Evolutionary conservation across 1,140 invertebrate species (phyloP), one percentile per base, ranked within the genome.

Genomic region (Eumaeus atala): DNA sequence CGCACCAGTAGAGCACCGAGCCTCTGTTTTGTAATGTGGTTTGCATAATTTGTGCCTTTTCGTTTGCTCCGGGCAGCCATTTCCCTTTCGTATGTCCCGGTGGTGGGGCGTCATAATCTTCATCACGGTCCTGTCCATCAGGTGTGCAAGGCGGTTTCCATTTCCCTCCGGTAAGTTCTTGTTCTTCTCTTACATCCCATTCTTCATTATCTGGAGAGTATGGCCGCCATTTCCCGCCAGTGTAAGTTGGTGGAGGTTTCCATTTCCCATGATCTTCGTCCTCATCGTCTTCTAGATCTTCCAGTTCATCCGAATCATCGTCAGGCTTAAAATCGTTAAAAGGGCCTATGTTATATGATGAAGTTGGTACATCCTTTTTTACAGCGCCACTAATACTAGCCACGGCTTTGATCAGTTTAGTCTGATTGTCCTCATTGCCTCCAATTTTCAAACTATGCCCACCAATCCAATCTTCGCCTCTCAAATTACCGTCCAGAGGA

Each of bases 1-100:
- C 91, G 76, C 94, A 95, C 93, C 93, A 95, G 82, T 92, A 95
- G 62, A 91, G 90, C 11, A 92, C 84, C 1, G 89, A 87, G 42
- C 88, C 87, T 67, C 87, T 87, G 16, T 67, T 81, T 58, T 87
- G 82, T 58, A 87, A 69, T 21, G 77, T 87, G 4, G 81, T 78
- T 71, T 84, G 79, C 84, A 88, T 84, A 44, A 87, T 87, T 72
- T 90, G 81, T 51, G 84, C 78, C 75, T 89, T 86, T 64, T 90
- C 88, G 70, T 88, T 89, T 48, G 76, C 90, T 34, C 92, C 91
- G 5, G 92, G 92, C 50, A 93, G 89, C 93, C 93, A 95, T 87
- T 94, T 94, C 7, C 93, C 93, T 74, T 91, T 91, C 0, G 92
- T 93, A 59, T 93, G 91, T 47, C 89, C 89, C 8, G 90, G 91